Evolutionary conservation across 2,797 vertebrate genomes (phyloP), one percentile per base, ranked within the genome.

Genomic region (Lacerta agilis): DNA sequence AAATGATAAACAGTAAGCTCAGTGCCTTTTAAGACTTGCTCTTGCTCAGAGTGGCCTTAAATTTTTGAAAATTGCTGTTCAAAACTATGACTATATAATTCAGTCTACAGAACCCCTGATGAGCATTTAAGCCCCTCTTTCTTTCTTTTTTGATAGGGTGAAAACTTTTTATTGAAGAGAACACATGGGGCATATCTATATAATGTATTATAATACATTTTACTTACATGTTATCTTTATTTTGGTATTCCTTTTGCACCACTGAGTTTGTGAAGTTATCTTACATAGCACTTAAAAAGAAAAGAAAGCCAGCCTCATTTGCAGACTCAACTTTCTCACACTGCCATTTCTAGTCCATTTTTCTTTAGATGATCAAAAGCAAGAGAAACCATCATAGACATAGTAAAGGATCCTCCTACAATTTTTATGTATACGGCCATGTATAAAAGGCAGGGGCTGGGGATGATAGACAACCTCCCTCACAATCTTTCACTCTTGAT

Each of bases 361-460:
- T 92, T 92, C 38, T 36, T 86, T 41, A 89, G 79, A 92, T 72
- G 38, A 27, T 76, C 55, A 75, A 75, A 36, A 64, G 55, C 23
- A 33, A 23, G 29, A 38, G 23, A 3, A 73, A 86, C 33, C 11
- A 73, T 73, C 29, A 36, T 18, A 38, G n/a, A 18, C 3, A 20
- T 7, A 43, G 23, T 27, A 25, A 4, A 25, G 18, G 8, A 76
- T 43, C 61, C 67, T 27, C 17, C 72, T 33, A 69, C 8, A 89
- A 41, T 77, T 87, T 76, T 84, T 78, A 88, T 76, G 38, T 43
- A n/a, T 79, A 33, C 55, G 7, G 4, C 45, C 18, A 29, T 67
- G 66, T 49, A 29, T 49, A 49, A 78, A 49, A 78, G 8, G 27
- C 36, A 78, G 43, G 43, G 43, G 27, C 4, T 41, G 27, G 20